These are phyloP conservation scores for Cordylochernes scorpioides DNA, from an alignment of 2,888 invertebrate genomes.

Conservation along the genomic window DNA sequence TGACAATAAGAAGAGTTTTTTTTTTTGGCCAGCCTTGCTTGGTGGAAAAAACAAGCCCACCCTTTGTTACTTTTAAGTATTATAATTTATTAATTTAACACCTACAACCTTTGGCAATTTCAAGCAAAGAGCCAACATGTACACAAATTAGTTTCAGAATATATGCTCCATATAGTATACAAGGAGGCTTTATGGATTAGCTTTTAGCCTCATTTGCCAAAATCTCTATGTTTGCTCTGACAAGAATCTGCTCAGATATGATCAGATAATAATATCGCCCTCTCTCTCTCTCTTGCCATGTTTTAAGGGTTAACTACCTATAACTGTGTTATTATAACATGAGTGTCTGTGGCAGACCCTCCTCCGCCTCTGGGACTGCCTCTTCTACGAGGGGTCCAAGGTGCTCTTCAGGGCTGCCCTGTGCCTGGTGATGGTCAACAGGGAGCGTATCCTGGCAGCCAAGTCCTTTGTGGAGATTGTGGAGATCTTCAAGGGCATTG, in stretches of 20 bases:
- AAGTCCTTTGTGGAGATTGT: constrained; percentile 54
- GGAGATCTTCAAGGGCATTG: constrained; percentile 21
- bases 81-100: neutral
- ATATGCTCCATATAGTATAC: too few relatives aligned
- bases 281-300: too few relatives aligned
- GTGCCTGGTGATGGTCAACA: constrained; percentile 36
- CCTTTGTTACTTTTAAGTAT: neutral
- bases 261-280: too few relatives aligned
- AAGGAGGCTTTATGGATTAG: too few relatives aligned
- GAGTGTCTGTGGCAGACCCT: constrained; percentile 36
- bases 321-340: too few relatives aligned
- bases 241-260: too few relatives aligned
- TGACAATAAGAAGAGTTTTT: neutral
- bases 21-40: neutral
- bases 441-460: constrained; percentile 36
- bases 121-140: too few relatives aligned
- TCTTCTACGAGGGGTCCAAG: constrained; percentile 80
- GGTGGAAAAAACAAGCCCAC: neutral
- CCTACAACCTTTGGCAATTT: neutral
- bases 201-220: too few relatives aligned
- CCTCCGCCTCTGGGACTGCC: constrained; percentile 75
- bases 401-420: constrained; percentile 66
- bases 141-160: too few relatives aligned
- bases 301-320: too few relatives aligned
- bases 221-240: too few relatives aligned